Percentiles rank a stretch among this genome's conserved stretches.
These are phyloP conservation scores for Nymphalis c-album DNA, from an alignment of 2,888 invertebrate species.

Conservation along the genomic window DNA sequence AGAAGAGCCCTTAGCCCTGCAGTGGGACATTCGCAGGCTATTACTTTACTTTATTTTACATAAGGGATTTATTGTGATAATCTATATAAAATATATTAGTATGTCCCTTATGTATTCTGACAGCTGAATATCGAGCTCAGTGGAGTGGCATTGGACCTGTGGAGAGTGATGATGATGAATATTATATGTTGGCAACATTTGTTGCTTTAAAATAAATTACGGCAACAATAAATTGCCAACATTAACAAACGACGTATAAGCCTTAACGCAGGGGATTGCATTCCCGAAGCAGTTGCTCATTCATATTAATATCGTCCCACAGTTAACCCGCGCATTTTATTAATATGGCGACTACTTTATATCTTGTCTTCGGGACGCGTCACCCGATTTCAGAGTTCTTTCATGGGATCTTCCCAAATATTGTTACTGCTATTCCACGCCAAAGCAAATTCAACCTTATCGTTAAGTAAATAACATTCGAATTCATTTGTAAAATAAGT, in stretches of 20 bases:
- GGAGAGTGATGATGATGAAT: too few relatives aligned
- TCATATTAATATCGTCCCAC: conserved; percentile 13
- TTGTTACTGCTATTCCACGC: conserved; percentile 35
- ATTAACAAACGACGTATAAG: not conserved
- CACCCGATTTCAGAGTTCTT: conserved; percentile 59
- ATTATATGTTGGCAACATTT: too few relatives aligned
- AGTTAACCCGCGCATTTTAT: conserved; percentile 26
- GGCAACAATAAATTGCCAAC: too few relatives aligned
- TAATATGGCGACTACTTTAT: conserved; percentile 37
- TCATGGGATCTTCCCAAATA: conserved; percentile 49
- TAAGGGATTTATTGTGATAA: too few relatives aligned
- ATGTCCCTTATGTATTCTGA: too few relatives aligned
- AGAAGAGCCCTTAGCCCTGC: too few relatives aligned
- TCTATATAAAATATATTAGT: too few relatives aligned
- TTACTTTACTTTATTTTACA: too few relatives aligned
- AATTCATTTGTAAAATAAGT: conserved; percentile 23
- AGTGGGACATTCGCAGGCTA: too few relatives aligned
- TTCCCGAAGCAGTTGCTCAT: not conserved
- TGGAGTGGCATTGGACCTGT: too few relatives aligned
- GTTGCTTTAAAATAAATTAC: not conserved
- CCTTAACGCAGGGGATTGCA: not conserved
- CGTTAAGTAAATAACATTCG: conserved; percentile 16
- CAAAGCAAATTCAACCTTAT: conserved; percentile 22
- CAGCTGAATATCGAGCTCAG: too few relatives aligned
- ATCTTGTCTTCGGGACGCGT: conserved; percentile 53